Conservation (phyloP, 2,888 invertebrate genomes). For the Antitype chi region DNA sequence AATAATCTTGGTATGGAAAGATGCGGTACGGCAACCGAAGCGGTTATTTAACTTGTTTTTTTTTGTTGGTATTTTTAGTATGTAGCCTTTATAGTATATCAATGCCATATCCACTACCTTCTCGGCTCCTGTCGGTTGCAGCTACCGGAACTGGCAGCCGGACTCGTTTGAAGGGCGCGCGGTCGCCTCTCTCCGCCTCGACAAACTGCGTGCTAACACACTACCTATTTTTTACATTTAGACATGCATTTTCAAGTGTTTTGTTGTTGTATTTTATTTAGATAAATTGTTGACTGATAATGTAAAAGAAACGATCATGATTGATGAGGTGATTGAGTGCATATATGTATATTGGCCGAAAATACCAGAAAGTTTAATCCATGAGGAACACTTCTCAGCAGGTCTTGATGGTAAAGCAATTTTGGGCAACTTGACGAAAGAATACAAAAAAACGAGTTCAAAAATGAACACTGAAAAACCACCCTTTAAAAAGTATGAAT, state of each 20-base stretch:
- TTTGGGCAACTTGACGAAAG: background rate
- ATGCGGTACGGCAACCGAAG: no score
- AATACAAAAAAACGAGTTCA: background rate
- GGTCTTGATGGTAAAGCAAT: background rate
- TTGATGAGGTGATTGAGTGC: slow-evolving; percentile 1
- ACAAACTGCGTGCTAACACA: slow-evolving; percentile 56
- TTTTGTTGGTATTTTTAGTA: background rate
- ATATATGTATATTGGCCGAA: no score
- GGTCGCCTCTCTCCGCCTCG: slow-evolving; percentile 75
- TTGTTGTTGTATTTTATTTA: background rate
- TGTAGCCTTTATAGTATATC: background rate
- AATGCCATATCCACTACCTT: slow-evolving; percentile 56
- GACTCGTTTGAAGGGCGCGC: slow-evolving; percentile 83
- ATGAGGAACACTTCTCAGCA: background rate
- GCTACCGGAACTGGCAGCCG: slow-evolving; percentile 83
- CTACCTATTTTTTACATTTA: slow-evolving; percentile 41
- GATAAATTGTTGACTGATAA: background rate
- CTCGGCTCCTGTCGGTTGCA: slow-evolving; percentile 36
- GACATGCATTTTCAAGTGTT: slow-evolving; percentile 27
- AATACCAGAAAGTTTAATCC: background rate
- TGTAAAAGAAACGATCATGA: slow-evolving; percentile 1
- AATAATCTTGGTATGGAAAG: no score
- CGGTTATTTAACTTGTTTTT: background rate
- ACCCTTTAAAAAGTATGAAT: no score
- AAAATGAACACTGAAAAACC: no score